Base-by-base conservation (phyloP, 2,888 invertebrate species). In the Microplitis deprimator region DNA sequence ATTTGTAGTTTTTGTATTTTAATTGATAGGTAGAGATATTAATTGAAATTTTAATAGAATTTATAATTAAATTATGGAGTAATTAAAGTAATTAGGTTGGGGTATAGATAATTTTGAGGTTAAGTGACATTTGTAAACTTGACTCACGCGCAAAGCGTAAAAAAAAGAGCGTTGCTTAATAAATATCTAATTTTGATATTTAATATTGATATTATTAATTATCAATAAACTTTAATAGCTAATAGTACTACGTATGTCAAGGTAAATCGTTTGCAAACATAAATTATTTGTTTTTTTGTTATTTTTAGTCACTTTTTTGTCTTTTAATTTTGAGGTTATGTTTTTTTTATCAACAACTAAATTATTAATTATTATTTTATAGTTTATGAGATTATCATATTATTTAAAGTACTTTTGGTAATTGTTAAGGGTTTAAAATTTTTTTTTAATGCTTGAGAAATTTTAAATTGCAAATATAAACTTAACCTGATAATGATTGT, bases 111-210 rank as follows among this genome's bases (percentile, higher is more conserved):
- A 8, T 13, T 8, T 50, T 13, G 50, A 50, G 50, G 50, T 50
- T 50, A 50, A 62, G 62, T 62, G 62, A 62, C 62, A 62, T 62
- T 62, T 62, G 20, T 62, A 7, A 62, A 16, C 62, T 62, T 62
- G 62, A 62, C 62, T 17, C 62, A 62, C 62, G 62, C 62, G 62
- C 62, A 62, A 16, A 7, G 16, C 7, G 4, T 62, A 10, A 62
- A 62, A 62, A 17, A 62, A 16, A 16, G 1, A 62, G 20, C 62
- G 16, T 62, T 16, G 62, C 7, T 8, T 7, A 50, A 13, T 13
- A n/a, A 16, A 16, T 16, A 62, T 62, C 3, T 20, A 62, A 4
- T 62, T 62, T 62, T 62, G 20, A 62, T 62, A 62, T 62, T 62
- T 62, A 50, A 50, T 50, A 50, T 13, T 8, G 8, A 50, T 50